Conservation (phyloP, 2,113 vertebrate species). For the Anolis sagrei region DNA sequence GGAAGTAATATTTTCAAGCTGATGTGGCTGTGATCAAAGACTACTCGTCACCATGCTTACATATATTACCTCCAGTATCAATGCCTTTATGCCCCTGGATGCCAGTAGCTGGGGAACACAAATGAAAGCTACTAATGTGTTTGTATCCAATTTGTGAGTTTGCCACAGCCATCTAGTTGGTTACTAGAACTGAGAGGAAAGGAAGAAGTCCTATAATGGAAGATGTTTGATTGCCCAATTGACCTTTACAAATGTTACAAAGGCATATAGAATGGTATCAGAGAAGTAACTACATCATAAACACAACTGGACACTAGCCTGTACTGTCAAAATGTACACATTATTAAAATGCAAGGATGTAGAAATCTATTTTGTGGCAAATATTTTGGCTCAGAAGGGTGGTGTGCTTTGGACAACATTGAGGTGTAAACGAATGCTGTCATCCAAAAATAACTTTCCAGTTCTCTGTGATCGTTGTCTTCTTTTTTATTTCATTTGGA, state of each 20-base stretch:
- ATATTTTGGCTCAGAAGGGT: no score
- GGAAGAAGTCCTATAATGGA: not conserved
- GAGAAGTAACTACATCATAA: constrained; percentile 8
- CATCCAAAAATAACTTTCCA: constrained; percentile 42
- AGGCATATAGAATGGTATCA: not conserved
- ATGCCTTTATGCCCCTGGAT: not conserved
- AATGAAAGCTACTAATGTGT: not conserved
- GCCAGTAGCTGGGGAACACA: not conserved
- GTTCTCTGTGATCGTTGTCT: constrained; percentile 40
- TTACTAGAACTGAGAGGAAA: not conserved
- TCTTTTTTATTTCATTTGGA: constrained; percentile 46
- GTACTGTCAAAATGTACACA: not conserved
- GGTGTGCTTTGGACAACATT: no score
- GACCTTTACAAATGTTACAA: not conserved
- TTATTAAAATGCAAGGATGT: not conserved
- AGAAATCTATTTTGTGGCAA: not conserved
- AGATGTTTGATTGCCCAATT: not conserved
- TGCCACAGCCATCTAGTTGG: not conserved
- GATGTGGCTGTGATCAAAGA: not conserved
- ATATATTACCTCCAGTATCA: not conserved
- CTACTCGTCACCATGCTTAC: not conserved
- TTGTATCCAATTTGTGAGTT: not conserved
- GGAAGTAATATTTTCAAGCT: not conserved
- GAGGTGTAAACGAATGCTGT: not conserved
- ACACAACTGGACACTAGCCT: constrained; percentile 17